Evolutionary conservation across 37 sponge, comb jelly and placozoan species (phyloP), one percentile per base, ranked within the genome.

Genomic region (Eunapius fragilis): DNA sequence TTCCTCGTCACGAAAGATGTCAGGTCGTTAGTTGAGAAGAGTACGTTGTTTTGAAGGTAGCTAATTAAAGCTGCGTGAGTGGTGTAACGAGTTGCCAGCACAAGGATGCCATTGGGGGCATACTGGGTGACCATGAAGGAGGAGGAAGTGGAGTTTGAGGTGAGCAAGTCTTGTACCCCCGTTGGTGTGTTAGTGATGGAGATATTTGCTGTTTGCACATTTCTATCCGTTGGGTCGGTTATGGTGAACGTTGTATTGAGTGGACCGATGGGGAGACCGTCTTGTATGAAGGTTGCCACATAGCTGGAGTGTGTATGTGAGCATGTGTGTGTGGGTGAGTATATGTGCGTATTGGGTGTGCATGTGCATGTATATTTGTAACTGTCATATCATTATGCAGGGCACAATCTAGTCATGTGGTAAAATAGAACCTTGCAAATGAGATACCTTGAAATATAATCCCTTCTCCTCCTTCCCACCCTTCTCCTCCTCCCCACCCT

Each of bases 141-240:
- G 7, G 11, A 2, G 58, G 25, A 68, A 23, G 68, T 91, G 30
- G 78, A 69, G 49, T 28, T 28, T 22, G 71, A 76, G 10, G 50
- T 48, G 33, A 89, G 68, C 23, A 71, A 75, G 36, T 84, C 81
- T 0, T 17, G 31, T 28, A 80, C 78, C 2, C 68, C 85, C 6
- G 71, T 0, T 36, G 81, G 32, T 26, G 71, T 70, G 37, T 70
- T 70, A 0, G 19, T 34, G 23, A 82, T 70, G 2, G 27, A 69
- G 6, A 82, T 71, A 47, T 14, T 69, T 11, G 31, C 31, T 2
- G 73, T 25, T 36, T 12, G 67, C 38, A 31, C 33, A 58, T 87
- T 91, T 45, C 84, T 88, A n/a, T 91, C 85, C 14, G 58, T 58
- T 58, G 58, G 58, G 69, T 91, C 92, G 6, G 85, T 41, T 28